Evolutionary conservation across 2,113 vertebrate species (phyloP).

Genomic region (Dicerorhinus sumatrensis): DNA sequence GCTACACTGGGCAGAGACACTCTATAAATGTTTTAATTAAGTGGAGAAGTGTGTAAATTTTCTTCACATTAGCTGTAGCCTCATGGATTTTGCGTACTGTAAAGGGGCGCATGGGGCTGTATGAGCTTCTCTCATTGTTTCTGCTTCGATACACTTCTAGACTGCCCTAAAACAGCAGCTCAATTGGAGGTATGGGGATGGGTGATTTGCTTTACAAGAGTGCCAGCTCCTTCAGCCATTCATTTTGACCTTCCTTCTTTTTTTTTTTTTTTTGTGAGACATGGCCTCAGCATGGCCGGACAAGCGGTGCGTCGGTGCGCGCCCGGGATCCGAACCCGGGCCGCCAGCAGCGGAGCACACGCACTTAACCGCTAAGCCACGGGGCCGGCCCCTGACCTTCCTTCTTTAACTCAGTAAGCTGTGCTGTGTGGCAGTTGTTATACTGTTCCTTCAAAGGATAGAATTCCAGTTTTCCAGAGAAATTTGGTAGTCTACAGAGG

Average conservation of each 20-base stretch:
- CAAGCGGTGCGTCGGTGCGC: too few relatives aligned
- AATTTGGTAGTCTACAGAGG: not conserved
- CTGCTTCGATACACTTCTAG: not conserved
- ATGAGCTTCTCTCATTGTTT: not conserved
- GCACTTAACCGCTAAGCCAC: too few relatives aligned
- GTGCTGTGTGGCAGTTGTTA: fast-evolving
- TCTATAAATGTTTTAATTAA: not conserved
- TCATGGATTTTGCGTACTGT: not conserved
- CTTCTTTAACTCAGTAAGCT: not conserved
- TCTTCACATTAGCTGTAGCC: not conserved
- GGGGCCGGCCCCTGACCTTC: not conserved
- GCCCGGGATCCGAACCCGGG: too few relatives aligned
- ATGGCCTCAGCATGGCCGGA: too few relatives aligned
- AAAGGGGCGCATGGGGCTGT: not conserved
- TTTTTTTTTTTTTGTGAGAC: too few relatives aligned
- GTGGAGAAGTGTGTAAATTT: not conserved
- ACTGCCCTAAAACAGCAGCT: too few relatives aligned
- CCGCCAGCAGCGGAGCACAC: too few relatives aligned
- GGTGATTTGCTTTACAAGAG: not conserved
- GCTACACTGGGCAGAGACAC: not conserved
- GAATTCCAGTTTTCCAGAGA: constrained; percentile 1
- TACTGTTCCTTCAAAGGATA: not conserved
- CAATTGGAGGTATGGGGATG: not conserved
- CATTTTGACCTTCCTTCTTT: not conserved
- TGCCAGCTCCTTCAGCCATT: not conserved